Base-by-base conservation (phyloP, 2,797 vertebrate genomes). In the Onychomys torridus region DNA sequence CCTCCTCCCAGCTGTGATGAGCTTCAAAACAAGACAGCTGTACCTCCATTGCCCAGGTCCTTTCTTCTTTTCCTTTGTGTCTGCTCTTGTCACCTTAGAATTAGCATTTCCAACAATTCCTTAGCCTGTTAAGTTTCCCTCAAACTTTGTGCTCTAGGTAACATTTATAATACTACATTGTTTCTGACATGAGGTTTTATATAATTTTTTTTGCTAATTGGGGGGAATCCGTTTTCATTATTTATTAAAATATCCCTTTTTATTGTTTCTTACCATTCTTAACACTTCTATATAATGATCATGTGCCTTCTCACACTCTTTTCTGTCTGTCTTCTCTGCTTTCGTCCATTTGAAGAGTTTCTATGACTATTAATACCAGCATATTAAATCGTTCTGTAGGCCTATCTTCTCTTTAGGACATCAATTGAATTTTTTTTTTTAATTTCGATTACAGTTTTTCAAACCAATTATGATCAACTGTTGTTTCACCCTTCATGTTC, bases 351-450 rank as follows among this genome's bases (percentile, higher is more conserved):
- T n/a, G n/a, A n/a, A n/a, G n/a, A n/a, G n/a, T n/a, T n/a, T n/a
- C n/a, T n/a, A n/a, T n/a, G n/a, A n/a, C n/a, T n/a, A n/a, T n/a
- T n/a, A n/a, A n/a, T n/a, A n/a, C n/a, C 14, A 55, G 52, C 52
- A 21, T 95, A 86, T 89, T 13, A 94, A 91, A 86, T 89, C 14
- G 84, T 40, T 95, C 49, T 95, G 91, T 67, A 88, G 21, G 46
- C 34, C 90, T 93, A 57, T 81, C 61, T 76, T 59, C 46, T 79
- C 8, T 67, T 61, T 67, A 16, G 55, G 83, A 79, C 2, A n/a
- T n/a, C n/a, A 9, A 65, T 34, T 90, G 76, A 84, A 13, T 57
- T 93, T n/a, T 16, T 90, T 87, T 73, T 16, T 90, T 87, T 73
- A n/a, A n/a, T 85, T 90, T 81, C 1, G 32, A 17, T 27, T 52